Conservation (phyloP, 2,797 vertebrate genomes). For the Lateolabrax maculatus region DNA sequence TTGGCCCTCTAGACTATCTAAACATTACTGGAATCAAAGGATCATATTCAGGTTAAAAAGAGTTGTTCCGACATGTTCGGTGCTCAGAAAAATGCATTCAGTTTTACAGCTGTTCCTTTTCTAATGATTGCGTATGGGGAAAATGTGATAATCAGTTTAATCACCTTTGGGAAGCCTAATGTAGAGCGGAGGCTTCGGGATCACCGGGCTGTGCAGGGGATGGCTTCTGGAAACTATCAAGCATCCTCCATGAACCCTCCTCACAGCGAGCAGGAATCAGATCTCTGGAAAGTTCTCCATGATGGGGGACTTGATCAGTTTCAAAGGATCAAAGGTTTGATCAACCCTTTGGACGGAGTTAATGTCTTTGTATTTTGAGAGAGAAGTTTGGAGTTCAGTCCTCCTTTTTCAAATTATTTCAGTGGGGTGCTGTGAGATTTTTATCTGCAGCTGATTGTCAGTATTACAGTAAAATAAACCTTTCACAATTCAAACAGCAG, state of each 20-base stretch:
- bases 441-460: not conserved
- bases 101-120: no score
- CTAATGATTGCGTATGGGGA: no score
- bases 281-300: not conserved
- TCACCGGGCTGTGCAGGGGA: not conserved
- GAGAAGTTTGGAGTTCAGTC: not conserved
- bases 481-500: slow-evolving; percentile 1
- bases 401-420: no score
- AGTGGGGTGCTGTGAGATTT: not conserved
- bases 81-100: no score
- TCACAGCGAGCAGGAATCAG: not conserved
- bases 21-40: no score
- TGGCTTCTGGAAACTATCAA: not conserved
- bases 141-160: no score
- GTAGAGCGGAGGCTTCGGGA: not conserved
- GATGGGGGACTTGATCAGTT: not conserved
- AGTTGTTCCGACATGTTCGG: no score
- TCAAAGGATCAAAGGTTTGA: not conserved
- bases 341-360: not conserved
- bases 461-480: not conserved
- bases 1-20: no score
- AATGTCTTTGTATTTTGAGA: not conserved
- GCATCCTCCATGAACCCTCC: not conserved
- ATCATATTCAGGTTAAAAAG: no score
- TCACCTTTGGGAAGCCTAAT: not conserved